phyloP scores from a whole-genome alignment of 1,140 invertebrate genomes.

The Thaumatotibia leucotreta region DNA sequence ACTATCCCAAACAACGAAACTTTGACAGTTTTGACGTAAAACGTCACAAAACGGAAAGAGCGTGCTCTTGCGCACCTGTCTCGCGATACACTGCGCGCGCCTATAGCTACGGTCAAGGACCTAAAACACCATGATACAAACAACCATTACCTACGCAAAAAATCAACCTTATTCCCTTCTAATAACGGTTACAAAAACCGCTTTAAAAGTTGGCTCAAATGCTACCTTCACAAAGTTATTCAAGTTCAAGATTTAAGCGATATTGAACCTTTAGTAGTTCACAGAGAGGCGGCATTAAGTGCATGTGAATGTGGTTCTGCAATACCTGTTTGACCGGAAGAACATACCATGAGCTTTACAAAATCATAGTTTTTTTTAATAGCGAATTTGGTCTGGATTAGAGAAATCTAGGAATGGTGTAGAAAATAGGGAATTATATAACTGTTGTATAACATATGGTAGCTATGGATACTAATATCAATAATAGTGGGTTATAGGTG shows the following conservation, averaged over 20 bases:
- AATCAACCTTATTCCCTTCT: neutral
- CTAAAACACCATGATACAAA: conserved; percentile 19
- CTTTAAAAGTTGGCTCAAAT: neutral
- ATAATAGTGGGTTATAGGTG: too few relatives aligned
- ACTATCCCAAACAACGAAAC: neutral
- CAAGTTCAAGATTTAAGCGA: neutral
- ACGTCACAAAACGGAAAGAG: neutral
- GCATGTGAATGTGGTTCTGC: neutral
- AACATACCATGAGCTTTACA: neutral
- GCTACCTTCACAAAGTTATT: neutral
- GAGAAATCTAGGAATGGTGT: neutral
- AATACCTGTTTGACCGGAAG: conserved; percentile 60
- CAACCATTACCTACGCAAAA: neutral
- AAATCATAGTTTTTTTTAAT: neutral
- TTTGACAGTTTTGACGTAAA: neutral
- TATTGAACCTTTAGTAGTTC: neutral
- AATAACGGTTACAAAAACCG: neutral
- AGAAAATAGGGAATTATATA: too few relatives aligned
- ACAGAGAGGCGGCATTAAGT: neutral
- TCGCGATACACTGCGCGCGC: conserved; percentile 34
- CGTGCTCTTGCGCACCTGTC: conserved; percentile 55
- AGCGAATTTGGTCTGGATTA: neutral
- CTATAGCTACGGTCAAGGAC: conserved; percentile 44
- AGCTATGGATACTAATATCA: too few relatives aligned
- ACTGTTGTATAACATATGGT: too few relatives aligned